Evolutionary conservation across 2,888 invertebrate species (phyloP), one percentile per base, ranked within the genome.

Genomic region (Papilio gigon): DNA sequence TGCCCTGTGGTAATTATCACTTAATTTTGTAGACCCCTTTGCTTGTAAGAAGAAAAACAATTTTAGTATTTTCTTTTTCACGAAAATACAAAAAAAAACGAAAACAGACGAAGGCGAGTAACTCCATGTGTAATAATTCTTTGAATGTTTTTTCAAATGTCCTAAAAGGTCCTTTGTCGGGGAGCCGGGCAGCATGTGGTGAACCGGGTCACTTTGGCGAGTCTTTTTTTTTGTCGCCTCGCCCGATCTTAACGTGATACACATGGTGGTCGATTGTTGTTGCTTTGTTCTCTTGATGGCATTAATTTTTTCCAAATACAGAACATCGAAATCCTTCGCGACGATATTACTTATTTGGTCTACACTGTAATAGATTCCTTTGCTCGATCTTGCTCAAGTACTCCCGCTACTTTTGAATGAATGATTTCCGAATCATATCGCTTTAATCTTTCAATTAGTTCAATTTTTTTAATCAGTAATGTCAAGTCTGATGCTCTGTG

Each of bases 131-230:
- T n/a, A 68, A 75, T 66, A 71, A 71, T 71, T 65, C 70, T 64
- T 71, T 42, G 67, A 65, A 71, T 86, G 80, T 86, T 87, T 83
- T 77, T 79, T 79, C 85, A 86, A 72, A 80, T 84, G 86, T 76
- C 72, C 70, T 71, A 75, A 75, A 79, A 73, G 71, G 40, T 44
- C 64, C 44, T 47, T 65, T 40, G 60, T 60, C 65, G 69, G 60
- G 37, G 40, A 37, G 1, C 12, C 30, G 60, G 60, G 27, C 74
- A 65, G 78, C 85, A 85, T 81, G 78, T 83, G 84, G 78, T 69
- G 74, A 74, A 50, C 37, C 68, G 78, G 80, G 80, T 80, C 80
- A 81, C 73, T 80, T 79, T 77, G 81, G 75, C 76, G 77, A 76
- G 74, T 75, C 77, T 79, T 75, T 62, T 47, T 22, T 22, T 67